phyloP scores from a whole-genome alignment of 2,888 invertebrate genomes.

The Pemphredon lugubris region DNA sequence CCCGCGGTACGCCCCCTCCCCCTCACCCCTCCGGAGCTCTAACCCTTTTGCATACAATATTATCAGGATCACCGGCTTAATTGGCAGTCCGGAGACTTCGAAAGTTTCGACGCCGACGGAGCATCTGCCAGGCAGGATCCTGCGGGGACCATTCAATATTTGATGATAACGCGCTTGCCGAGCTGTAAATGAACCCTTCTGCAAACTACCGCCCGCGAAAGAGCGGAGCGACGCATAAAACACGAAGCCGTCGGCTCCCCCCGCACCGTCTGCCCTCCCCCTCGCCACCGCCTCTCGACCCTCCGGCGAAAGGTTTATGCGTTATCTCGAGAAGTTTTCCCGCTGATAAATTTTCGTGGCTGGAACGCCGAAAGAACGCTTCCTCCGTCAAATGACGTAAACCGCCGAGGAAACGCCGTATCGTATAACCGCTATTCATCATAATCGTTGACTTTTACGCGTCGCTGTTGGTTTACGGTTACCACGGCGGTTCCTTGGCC shows the following conservation, averaged over 20 bases:
- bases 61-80: slow-evolving; percentile 35
- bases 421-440: slow-evolving; percentile 36
- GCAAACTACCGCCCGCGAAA: slow-evolving; percentile 17
- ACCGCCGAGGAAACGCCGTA: slow-evolving; percentile 7
- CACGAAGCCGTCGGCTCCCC: slow-evolving; percentile 18
- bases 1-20: neutral
- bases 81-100: slow-evolving; percentile 15
- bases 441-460: slow-evolving; percentile 41
- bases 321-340: slow-evolving; percentile 36
- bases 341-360: slow-evolving; percentile 37
- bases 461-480: slow-evolving; percentile 11
- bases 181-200: slow-evolving; percentile 37
- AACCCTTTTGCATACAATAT: slow-evolving; percentile 26
- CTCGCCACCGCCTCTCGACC: neutral
- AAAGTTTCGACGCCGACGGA: slow-evolving; percentile 16
- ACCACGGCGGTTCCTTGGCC: slow-evolving; percentile 6
- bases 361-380: neutral
- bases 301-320: slow-evolving; percentile 32
- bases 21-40: neutral
- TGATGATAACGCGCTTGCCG: slow-evolving; percentile 53
- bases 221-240: slow-evolving; percentile 35
- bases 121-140: slow-evolving; percentile 22
- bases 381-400: slow-evolving; percentile 23
- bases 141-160: slow-evolving; percentile 60
- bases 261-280: neutral